A percentile compares a stretch with the other conserved stretches of the same genome.
phyloP scores from a whole-genome alignment of 2,888 invertebrate genomes.

The Prosopocoilus inquinatus region DNA sequence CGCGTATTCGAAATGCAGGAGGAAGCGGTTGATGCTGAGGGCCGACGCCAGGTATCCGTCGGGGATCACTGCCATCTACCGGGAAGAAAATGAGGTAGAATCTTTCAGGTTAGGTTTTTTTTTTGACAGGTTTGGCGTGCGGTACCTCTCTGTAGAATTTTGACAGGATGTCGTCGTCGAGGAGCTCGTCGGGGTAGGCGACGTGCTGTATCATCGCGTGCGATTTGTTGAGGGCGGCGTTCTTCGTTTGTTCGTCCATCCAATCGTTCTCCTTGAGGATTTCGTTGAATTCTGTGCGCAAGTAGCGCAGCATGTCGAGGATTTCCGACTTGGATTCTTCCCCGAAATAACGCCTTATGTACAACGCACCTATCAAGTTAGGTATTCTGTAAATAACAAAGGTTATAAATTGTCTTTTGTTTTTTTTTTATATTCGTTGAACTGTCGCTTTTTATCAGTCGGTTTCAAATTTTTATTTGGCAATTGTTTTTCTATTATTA shows the following conservation, averaged over 20 bases:
- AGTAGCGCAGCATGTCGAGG: constrained; percentile 28
- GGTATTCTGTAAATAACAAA: constrained; percentile 54
- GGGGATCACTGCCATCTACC: neutral
- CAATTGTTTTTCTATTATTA: too few relatives aligned
- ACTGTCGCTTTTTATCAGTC: too few relatives aligned
- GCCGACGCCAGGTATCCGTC: neutral
- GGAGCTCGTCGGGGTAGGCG: constrained; percentile 36
- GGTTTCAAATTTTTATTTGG: too few relatives aligned
- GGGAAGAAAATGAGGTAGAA: neutral
- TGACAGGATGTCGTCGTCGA: constrained; percentile 28
- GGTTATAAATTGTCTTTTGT: too few relatives aligned
- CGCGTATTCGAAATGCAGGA: neutral
- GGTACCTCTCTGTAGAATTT: constrained; percentile 5
- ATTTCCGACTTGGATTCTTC: constrained; percentile 23
- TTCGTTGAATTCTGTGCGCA: constrained; percentile 27
- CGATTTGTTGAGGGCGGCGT: constrained; percentile 29
- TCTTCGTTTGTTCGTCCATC: constrained; percentile 33
- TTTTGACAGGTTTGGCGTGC: too few relatives aligned
- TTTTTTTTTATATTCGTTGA: too few relatives aligned
- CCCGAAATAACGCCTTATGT: constrained; percentile 61
- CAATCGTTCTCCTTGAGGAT: constrained; percentile 28
- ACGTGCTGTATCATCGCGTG: constrained; percentile 27
- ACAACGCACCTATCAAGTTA: constrained; percentile 67
- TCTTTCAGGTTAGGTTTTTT: neutral
- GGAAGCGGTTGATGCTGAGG: neutral